Evolutionary conservation across 2,113 vertebrate species (phyloP).

Genomic region (Pao palembangensis): DNA sequence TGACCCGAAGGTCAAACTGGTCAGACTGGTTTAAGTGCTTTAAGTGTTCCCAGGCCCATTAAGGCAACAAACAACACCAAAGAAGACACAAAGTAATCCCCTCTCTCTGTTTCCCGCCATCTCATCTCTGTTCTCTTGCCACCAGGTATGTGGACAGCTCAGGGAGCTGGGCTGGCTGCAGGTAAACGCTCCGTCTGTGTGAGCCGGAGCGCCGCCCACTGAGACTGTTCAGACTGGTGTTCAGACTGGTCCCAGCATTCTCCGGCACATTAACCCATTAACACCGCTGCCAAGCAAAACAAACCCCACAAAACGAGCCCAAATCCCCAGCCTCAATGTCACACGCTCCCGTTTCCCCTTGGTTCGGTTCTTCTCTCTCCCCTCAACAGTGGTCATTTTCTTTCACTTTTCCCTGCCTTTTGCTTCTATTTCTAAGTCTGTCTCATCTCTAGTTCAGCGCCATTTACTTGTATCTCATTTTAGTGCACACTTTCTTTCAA

Average conservation of each 20-base stretch:
- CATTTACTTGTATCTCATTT: too few species aligned
- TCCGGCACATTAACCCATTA: constrained; percentile 58
- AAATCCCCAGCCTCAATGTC: constrained; percentile 20
- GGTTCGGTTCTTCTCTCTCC: background rate
- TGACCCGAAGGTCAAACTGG: constrained; percentile 57
- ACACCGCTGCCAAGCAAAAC: constrained; percentile 47
- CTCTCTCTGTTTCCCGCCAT: background rate
- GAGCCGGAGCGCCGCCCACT: constrained; percentile 34
- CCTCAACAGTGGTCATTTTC: constrained; percentile 9
- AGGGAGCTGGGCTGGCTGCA: constrained; percentile 25
- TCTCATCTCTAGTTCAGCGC: too few species aligned
- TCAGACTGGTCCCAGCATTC: constrained; percentile 50
- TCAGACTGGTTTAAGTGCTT: constrained; percentile 65
- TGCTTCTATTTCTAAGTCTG: background rate
- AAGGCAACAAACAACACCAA: constrained; percentile 65
- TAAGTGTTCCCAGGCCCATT: constrained; percentile 70
- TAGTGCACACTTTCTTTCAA: too few species aligned
- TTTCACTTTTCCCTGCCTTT: constrained; percentile 17
- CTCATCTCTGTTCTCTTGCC: constrained; percentile 27
- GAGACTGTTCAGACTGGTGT: constrained; percentile 37
- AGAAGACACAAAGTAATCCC: constrained; percentile 49
- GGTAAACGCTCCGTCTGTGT: constrained; percentile 21
- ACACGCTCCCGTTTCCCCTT: background rate
- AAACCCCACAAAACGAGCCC: constrained; percentile 32
- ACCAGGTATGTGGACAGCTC: constrained; percentile 31